A percentile compares a stretch with the other conserved stretches of the same genome.
Evolutionary conservation across 2,113 vertebrate species (phyloP).

Genomic region (Microtus richardsoni): DNA sequence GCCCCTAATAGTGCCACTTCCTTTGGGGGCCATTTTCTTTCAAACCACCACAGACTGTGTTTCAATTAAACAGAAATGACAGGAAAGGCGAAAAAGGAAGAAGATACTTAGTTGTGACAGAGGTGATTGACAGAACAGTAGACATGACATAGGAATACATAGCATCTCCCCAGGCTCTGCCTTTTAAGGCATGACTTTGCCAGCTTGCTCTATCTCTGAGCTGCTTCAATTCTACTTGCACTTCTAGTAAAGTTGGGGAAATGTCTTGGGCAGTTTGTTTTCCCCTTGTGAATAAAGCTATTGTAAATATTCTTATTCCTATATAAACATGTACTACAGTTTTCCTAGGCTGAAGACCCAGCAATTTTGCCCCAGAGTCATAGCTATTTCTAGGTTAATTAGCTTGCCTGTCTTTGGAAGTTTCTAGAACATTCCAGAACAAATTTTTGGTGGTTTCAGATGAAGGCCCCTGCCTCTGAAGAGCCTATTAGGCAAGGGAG

Average conservation of each 20-base stretch:
- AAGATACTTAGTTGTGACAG: not conserved
- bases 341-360: not conserved
- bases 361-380: not conserved
- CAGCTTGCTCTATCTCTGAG: not conserved
- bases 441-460: not conserved
- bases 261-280: not conserved
- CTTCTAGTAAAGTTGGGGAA: not conserved
- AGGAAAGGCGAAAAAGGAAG: not conserved
- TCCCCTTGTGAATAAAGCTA: not conserved
- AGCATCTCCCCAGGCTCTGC: not conserved
- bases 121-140: not conserved
- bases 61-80: not conserved
- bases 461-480: not conserved
- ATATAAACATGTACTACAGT: too few relatives aligned
- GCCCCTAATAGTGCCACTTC: not conserved
- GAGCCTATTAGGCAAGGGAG: not conserved
- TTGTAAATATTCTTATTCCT: not conserved
- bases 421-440: not conserved
- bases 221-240: not conserved
- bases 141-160: accelerated
- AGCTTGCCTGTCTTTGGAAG: not conserved
- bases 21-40: not conserved
- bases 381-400: not conserved
- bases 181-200: not conserved
- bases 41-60: not conserved